Evolutionary conservation across 2,113 vertebrate species (phyloP).

Genomic region (Fregata magnificens): DNA sequence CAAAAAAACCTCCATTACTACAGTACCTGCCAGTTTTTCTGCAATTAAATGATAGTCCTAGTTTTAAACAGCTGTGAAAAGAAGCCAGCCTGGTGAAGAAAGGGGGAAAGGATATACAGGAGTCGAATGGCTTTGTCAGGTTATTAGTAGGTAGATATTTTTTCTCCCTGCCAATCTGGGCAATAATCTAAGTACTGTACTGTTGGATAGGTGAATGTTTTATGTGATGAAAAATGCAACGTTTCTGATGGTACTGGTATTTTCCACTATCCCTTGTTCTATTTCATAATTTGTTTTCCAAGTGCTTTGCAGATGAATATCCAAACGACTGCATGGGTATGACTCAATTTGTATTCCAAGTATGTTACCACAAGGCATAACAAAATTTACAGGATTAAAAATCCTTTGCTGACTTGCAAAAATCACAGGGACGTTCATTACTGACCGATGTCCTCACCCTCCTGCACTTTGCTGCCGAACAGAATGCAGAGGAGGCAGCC

Average conservation of each 20-base stretch:
- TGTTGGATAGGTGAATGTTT: neutral
- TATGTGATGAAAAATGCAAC: neutral
- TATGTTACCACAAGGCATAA: neutral
- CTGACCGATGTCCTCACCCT: neutral
- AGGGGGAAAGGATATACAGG: too few species aligned
- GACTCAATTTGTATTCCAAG: neutral
- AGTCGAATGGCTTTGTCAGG: neutral
- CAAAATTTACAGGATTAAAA: neutral
- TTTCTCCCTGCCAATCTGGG: neutral
- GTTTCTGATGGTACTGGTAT: neutral
- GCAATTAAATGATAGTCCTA: neutral
- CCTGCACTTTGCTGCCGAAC: neutral
- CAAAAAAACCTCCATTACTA: neutral
- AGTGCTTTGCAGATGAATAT: neutral
- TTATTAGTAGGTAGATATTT: neutral
- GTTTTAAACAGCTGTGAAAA: neutral
- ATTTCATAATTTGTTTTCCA: neutral
- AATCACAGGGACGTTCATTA: rapidly evolving
- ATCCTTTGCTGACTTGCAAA: neutral
- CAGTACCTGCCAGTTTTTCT: neutral
- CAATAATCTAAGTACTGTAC: neutral
- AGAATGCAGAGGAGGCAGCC: neutral
- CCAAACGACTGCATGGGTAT: neutral
- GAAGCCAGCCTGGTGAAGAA: neutral
- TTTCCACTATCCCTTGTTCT: neutral